These are phyloP conservation scores for Lutraria rhynchaena DNA, from an alignment of 1,140 invertebrate species.

Conservation along the genomic window DNA sequence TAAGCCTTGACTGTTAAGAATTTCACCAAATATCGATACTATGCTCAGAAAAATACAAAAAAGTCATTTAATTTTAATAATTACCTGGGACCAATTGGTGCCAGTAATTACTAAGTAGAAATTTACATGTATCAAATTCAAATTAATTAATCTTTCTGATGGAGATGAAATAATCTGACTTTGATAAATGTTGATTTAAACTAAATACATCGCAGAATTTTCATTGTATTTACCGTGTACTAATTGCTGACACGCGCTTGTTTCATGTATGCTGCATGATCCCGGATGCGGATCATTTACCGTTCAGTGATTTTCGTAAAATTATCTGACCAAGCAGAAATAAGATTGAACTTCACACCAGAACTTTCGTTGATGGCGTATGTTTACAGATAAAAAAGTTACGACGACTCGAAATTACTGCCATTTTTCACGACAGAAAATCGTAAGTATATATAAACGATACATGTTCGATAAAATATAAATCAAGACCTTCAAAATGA, in stretches of 20 bases:
- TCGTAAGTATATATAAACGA: constrained; percentile 8
- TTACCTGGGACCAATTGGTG: too few species aligned
- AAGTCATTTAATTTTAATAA: too few species aligned
- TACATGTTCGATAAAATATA: background rate
- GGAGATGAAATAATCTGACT: background rate
- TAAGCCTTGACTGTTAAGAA: too few species aligned
- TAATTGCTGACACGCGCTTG: background rate
- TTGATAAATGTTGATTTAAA: background rate
- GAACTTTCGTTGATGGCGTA: background rate
- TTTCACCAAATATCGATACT: constrained; percentile 2
- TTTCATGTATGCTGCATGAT: background rate
- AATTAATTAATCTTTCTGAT: background rate
- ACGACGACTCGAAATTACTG: background rate
- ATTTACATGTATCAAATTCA: background rate
- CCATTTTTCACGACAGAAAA: background rate
- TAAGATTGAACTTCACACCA: background rate
- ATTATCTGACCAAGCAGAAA: constrained; percentile 2
- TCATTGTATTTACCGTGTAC: background rate
- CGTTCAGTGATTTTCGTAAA: constrained; percentile 2
- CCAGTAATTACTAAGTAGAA: background rate
- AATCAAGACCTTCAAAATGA: too few species aligned
- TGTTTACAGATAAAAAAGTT: constrained; percentile 6
- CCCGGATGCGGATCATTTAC: too few species aligned
- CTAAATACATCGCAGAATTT: background rate
- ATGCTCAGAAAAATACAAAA: too few species aligned